These are phyloP conservation scores for Mellivora capensis DNA, from an alignment of 2,113 vertebrate genomes.

Conservation along the genomic window DNA sequence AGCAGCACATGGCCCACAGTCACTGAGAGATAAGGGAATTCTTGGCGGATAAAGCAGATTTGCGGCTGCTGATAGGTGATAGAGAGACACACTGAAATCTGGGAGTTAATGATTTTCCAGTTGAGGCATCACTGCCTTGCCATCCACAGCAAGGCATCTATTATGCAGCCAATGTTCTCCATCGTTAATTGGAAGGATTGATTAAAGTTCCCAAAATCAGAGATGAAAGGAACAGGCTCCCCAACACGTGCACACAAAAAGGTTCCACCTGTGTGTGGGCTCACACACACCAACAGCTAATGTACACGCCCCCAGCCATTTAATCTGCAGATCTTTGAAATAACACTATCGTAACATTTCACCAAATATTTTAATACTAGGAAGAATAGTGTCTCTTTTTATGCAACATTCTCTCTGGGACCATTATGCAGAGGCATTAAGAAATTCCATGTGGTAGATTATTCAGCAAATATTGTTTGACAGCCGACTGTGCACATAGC, in stretches of 20 bases:
- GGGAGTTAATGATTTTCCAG: slow-evolving; percentile 72
- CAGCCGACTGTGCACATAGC: slow-evolving; percentile 44
- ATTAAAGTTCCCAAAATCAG: slow-evolving; percentile 34
- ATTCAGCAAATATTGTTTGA: slow-evolving; percentile 74
- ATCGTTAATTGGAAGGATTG: slow-evolving; percentile 1
- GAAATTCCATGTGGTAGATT: slow-evolving; percentile 67
- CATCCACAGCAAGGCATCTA: slow-evolving; percentile 58
- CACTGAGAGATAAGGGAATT: slow-evolving; percentile 68
- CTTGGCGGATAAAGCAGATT: slow-evolving; percentile 66
- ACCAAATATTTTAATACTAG: slow-evolving; percentile 58
- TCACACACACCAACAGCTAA: not conserved
- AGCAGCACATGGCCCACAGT: slow-evolving; percentile 24
- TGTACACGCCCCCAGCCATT: not conserved
- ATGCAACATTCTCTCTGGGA: slow-evolving; percentile 68
- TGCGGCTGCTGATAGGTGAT: slow-evolving; percentile 60
- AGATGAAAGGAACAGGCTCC: not conserved
- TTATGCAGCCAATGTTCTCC: slow-evolving; percentile 31
- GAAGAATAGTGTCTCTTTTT: slow-evolving; percentile 63
- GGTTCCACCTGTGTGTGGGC: not conserved
- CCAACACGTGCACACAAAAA: not conserved
- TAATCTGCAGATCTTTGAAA: slow-evolving; percentile 50
- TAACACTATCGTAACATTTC: slow-evolving; percentile 28
- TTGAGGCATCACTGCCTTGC: slow-evolving; percentile 45
- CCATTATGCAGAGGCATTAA: slow-evolving; percentile 66
- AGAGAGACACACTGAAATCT: slow-evolving; percentile 64